Conservation (phyloP, 2,113 vertebrate species). For the Pachycephala philippinensis region DNA sequence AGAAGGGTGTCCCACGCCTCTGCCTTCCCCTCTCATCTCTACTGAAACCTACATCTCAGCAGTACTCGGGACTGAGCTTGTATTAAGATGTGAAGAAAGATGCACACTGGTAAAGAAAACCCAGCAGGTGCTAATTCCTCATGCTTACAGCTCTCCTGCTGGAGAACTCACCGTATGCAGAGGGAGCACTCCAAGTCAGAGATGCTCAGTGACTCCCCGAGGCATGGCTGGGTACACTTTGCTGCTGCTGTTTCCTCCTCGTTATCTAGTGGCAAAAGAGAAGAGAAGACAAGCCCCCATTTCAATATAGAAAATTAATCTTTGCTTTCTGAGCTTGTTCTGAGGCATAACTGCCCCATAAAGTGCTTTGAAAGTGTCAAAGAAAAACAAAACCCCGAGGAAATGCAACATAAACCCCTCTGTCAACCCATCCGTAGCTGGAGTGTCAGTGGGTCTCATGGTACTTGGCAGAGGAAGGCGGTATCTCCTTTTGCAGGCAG, state of each 20-base stretch:
- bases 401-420: background rate
- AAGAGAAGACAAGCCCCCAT: background rate
- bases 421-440: background rate
- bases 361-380: background rate
- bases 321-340: background rate
- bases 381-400: background rate
- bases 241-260: background rate
- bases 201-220: slow-evolving; percentile 65
- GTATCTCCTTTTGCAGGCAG: background rate
- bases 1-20: background rate
- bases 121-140: background rate
- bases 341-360: background rate
- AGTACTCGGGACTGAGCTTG: background rate
- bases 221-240: background rate
- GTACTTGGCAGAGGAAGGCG: background rate
- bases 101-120: background rate
- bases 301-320: background rate
- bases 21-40: background rate
- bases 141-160: background rate
- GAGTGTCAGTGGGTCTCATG: background rate
- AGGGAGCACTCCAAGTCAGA: slow-evolving; percentile 90
- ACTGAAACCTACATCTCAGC: background rate
- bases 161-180: slow-evolving; percentile 81
- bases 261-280: background rate
- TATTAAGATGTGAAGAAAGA: background rate